Conservation (phyloP, 2,797 vertebrate species). For the Phyllotis vaccarum region DNA sequence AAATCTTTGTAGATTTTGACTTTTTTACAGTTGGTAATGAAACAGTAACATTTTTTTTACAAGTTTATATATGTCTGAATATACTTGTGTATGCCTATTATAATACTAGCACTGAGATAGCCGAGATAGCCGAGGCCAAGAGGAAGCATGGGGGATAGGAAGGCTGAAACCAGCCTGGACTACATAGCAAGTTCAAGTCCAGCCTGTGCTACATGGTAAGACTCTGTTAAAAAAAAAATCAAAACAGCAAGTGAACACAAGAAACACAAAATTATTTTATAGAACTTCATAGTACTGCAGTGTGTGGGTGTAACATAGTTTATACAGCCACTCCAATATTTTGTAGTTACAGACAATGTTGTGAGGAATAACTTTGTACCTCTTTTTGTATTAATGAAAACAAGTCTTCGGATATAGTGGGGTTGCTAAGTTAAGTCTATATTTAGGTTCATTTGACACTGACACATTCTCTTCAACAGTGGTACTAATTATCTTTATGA, state of each 20-base stretch:
- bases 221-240: background rate
- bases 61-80: background rate
- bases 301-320: background rate
- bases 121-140: background rate
- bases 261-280: background rate
- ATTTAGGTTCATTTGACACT: background rate
- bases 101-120: background rate
- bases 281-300: background rate
- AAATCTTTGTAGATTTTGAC: constrained; percentile 24
- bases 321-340: constrained; percentile 9
- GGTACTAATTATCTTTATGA: background rate
- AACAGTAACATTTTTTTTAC: background rate
- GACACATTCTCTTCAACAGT: constrained; percentile 7
- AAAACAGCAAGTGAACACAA: background rate
- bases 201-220: background rate
- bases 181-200: background rate
- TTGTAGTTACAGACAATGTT: background rate
- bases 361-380: background rate
- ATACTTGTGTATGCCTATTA: background rate
- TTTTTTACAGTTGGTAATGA: background rate
- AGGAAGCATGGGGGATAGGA: background rate
- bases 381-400: background rate
- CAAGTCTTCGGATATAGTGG: background rate
- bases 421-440: constrained; percentile 1
- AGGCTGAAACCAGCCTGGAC: background rate